Base-by-base conservation (phyloP, 2,888 invertebrate genomes). In the Meta bourneti region DNA sequence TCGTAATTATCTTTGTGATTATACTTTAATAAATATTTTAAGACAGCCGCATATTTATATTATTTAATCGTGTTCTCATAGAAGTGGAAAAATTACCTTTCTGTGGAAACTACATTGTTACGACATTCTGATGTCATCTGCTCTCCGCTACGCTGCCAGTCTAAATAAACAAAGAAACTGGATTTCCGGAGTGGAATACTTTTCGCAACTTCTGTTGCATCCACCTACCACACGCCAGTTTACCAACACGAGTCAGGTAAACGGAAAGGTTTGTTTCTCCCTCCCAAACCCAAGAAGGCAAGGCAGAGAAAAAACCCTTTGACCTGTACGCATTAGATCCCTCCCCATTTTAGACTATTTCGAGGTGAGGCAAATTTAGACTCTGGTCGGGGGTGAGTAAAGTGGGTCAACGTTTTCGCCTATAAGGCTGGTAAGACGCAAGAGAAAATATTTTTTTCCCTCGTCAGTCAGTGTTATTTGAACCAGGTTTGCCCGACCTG, bases 351-450 rank as follows among this genome's bases (percentile, higher is more conserved):
- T 48, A 78, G 90, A 91, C 91, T 91, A 91, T 91, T 91, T 91
- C 91, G 85, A 91, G 91, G 75, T 78, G 79, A 49, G 69, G 70
- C 91, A 91, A 91, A 87, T 87, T 83, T 91, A 91, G 91, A 91
- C 83, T 72, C 77, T 71, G 52, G 72, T 74, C 71, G 69, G 87
- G 91, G 91, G 91, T 75, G 78, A 54, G 49, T 77, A 88, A 91
- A 91, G 87, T 91, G 91, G 91, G 91, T 91, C 91, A 91, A 61
- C 90, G 81, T 86, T 84, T 84, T 84, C 54, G 85, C 54, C 74
- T 89, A 79, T 80, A 71, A 80, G 61, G 54, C 77, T 69, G 49
- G 52, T 75, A 79, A 85, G 84, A 89, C 89, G 71, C 48, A 74
- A 48, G 82, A 7, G 9, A 75, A 81, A 75, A 72, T 48, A 49